These are phyloP conservation scores for Clupea harengus DNA, from an alignment of 2,113 vertebrate genomes.

Conservation along the genomic window DNA sequence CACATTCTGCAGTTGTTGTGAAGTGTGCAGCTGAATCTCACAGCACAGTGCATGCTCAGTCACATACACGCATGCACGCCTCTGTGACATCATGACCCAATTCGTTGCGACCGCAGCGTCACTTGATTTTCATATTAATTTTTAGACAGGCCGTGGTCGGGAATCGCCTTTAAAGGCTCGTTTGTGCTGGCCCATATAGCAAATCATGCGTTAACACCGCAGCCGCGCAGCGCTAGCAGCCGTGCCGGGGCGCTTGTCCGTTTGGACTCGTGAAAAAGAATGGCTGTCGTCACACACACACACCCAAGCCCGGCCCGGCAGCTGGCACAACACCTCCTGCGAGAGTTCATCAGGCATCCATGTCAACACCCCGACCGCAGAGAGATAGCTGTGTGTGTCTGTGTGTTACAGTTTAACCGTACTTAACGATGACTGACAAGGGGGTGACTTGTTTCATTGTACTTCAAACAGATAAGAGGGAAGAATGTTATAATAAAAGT, in stretches of 20 bases:
- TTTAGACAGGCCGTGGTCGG: conserved; percentile 9
- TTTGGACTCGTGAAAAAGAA: background rate
- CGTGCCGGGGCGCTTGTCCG: background rate
- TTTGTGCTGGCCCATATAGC: conserved; percentile 40
- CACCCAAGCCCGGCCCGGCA: background rate
- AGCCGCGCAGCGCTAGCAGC: background rate
- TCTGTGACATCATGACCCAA: conserved; percentile 19
- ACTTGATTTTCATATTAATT: conserved; percentile 18
- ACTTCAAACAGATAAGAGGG: background rate
- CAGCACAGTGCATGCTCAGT: background rate
- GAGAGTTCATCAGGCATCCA: background rate
- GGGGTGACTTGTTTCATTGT: background rate
- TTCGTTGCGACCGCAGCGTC: background rate
- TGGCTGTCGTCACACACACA: background rate
- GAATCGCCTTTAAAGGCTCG: conserved; percentile 34
- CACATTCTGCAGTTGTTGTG: background rate
- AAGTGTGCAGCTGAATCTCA: background rate
- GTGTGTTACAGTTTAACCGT: conserved; percentile 7
- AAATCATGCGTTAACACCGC: conserved; percentile 41
- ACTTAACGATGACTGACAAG: background rate
- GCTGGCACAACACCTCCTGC: background rate
- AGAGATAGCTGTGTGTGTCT: background rate
- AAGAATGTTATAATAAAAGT: background rate
- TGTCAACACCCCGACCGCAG: background rate
- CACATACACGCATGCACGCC: background rate